Percentiles rank a stretch among this genome's conserved stretches.
Conservation (phyloP, 1,140 invertebrate genomes). For the Scaptomyza pallida region DNA sequence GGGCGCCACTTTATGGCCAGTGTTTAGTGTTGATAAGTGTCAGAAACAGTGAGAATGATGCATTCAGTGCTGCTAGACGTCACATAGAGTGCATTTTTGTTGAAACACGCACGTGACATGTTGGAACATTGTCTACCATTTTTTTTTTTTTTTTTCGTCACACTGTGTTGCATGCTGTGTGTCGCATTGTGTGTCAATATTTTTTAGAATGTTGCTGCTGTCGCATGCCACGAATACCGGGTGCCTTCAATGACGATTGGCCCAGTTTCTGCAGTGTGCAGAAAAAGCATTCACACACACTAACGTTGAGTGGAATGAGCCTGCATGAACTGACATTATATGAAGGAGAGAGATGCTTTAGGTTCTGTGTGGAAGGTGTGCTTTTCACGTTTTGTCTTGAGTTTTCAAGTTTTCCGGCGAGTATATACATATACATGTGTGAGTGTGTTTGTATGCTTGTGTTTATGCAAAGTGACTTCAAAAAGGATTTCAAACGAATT, state of each 20-base stretch:
- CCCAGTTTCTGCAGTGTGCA: slow-evolving; percentile 1
- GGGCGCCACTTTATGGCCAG: slow-evolving; percentile 5
- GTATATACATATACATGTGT: no score
- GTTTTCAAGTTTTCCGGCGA: slow-evolving; percentile 18
- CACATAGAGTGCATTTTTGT: not conserved
- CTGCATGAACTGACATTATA: no score
- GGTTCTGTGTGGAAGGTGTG: not conserved
- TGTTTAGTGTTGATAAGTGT: slow-evolving; percentile 17
- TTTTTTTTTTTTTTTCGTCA: no score
- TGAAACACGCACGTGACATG: not conserved
- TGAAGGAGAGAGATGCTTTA: not conserved
- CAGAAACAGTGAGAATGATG: not conserved
- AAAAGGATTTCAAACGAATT: slow-evolving; percentile 73
- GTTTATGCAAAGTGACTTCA: slow-evolving; percentile 62
- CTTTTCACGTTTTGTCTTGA: slow-evolving; percentile 35
- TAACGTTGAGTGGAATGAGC: not conserved
- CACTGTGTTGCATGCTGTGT: no score
- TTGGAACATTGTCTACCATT: not conserved
- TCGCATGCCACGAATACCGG: not conserved
- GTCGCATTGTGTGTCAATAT: slow-evolving; percentile 21
- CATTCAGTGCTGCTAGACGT: not conserved
- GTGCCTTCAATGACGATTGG: slow-evolving; percentile 18
- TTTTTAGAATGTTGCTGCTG: slow-evolving; percentile 21
- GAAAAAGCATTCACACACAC: not conserved
- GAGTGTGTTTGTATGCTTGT: slow-evolving; percentile 16